Base-by-base conservation (phyloP, 2,888 invertebrate genomes). In the Tenodera sinensis region DNA sequence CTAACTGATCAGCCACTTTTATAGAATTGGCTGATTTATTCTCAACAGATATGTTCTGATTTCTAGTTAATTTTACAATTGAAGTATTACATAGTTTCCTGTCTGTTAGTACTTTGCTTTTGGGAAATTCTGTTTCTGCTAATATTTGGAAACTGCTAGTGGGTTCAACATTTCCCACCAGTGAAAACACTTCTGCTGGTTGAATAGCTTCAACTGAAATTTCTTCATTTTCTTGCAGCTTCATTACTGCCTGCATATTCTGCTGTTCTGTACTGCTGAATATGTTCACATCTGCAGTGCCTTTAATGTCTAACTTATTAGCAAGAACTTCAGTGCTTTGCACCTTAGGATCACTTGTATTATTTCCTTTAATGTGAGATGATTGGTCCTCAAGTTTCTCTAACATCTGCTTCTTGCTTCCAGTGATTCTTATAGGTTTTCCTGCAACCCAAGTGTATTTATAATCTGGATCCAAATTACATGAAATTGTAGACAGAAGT, bases 361-460 rank as follows among this genome's bases (percentile, higher is more conserved):
- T 0, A 71, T 71, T 71, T 71, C 20, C 25, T 2, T 6, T 25
- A 71, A 0, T 25, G 4, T 15, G 15, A 71, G 54, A 20, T 8
- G 54, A 71, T 71, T 25, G 25, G 3, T 71, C 54, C 0, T 71
- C 54, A 1, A 2, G 3, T 20, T 20, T 20, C 20, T 20, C 20
- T 71, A 71, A 71, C 20, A 3, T 71, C 54, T 71, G 54, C 20
- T 20, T 34, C 42, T 85, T 89, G 34, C 83, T 89, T 14, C 89
- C 86, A n/a, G 47, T 85, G 25, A 86, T 85, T 54, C 86, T 85
- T 83, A 89, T 89, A 42, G 89, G 86, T 83, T 42, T 89, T 30
- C 85, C 85, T 42, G 42, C 83, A 42, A 89, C 82, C 86, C 85
- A 89, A 28, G 86, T 54, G 82, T 89, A 89, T 28, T 85, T 89